Evolutionary conservation across 2,113 vertebrate species (phyloP).

Genomic region (Nansenia antarctica): DNA sequence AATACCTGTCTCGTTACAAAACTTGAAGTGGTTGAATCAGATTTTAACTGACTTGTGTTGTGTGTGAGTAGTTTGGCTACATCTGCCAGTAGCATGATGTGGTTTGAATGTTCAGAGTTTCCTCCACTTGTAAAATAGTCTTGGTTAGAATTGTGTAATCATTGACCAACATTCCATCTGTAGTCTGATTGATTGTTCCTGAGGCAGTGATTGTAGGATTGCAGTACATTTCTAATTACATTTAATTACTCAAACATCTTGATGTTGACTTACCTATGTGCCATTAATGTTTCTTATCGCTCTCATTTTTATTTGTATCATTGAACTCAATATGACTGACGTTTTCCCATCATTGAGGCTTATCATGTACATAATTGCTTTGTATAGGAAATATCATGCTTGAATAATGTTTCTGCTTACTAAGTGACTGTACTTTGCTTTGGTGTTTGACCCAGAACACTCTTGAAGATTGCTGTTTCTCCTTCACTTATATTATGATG

Average conservation of each 20-base stretch:
- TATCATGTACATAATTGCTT: slow-evolving; percentile 44
- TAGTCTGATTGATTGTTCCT: slow-evolving; percentile 88
- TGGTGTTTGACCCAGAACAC: slow-evolving; percentile 49
- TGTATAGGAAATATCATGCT: slow-evolving; percentile 36
- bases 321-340: slow-evolving; percentile 11
- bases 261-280: slow-evolving; percentile 90
- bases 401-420: slow-evolving; percentile 48
- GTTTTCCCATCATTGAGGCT: slow-evolving; percentile 27
- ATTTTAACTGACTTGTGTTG: slow-evolving; percentile 63
- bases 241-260: slow-evolving; percentile 86
- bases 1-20: slow-evolving; percentile 80
- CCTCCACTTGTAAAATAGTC: slow-evolving; percentile 85
- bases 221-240: slow-evolving; percentile 81
- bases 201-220: slow-evolving; percentile 93
- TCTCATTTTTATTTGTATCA: slow-evolving; percentile 44
- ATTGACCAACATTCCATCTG: slow-evolving; percentile 92
- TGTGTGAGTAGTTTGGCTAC: slow-evolving; percentile 75
- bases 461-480: slow-evolving; percentile 48
- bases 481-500: slow-evolving; percentile 39
- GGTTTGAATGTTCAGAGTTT: slow-evolving; percentile 91
- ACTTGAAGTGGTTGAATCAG: slow-evolving; percentile 79
- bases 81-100: slow-evolving; percentile 78
- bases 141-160: slow-evolving; percentile 76
- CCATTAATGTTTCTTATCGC: slow-evolving; percentile 80
- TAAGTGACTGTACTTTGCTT: slow-evolving; percentile 51